Percentiles rank a stretch among this genome's conserved stretches.
These are phyloP conservation scores for Dreissena rostriformis DNA, from an alignment of 1,140 invertebrate genomes.

Conservation along the genomic window DNA sequence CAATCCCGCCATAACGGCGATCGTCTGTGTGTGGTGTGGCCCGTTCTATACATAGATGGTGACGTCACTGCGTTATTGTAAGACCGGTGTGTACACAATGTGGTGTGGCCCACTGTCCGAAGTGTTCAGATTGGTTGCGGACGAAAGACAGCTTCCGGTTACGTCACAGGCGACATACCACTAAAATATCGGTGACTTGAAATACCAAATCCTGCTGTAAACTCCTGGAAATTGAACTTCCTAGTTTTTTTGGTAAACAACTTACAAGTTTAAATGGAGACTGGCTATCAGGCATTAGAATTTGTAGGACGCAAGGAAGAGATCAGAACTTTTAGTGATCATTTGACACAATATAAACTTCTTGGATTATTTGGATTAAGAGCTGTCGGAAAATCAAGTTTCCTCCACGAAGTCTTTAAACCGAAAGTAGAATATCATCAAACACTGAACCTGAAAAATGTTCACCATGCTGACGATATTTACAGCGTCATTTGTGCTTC, in stretches of 20 bases:
- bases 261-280: not conserved
- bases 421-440: not conserved
- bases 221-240: not conserved
- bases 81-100: no score
- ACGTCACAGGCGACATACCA: no score
- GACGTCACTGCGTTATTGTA: no score
- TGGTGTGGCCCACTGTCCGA: no score
- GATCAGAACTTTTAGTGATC: not conserved
- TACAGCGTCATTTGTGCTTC: not conserved
- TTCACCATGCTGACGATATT: not conserved
- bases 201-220: no score
- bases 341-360: slow-evolving; percentile 2
- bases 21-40: no score
- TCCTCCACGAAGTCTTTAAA: slow-evolving; percentile 5
- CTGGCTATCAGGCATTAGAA: not conserved
- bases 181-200: no score
- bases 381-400: slow-evolving; percentile 41
- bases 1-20: no score
- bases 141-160: no score
- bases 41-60: no score
- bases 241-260: not conserved
- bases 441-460: not conserved
- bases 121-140: no score
- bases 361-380: slow-evolving; percentile 41
- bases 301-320: not conserved